Evolutionary conservation across 2,888 invertebrate species (phyloP).

Genomic region (Tholera decimalis): DNA sequence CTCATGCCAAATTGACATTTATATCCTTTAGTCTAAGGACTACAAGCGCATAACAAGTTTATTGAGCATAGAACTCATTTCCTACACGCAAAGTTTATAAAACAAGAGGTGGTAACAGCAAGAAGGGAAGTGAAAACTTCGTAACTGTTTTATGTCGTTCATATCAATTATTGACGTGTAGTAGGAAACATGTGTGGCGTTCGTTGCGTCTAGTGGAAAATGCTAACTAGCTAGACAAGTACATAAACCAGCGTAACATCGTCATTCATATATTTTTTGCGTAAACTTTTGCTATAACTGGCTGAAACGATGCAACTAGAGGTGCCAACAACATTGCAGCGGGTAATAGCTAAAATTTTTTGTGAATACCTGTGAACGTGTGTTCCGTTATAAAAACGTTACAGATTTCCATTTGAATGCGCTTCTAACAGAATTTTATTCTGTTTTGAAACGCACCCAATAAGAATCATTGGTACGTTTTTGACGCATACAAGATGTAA

Average conservation of each 20-base stretch:
- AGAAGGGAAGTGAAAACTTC: constrained; percentile 55
- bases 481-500: constrained; percentile 8
- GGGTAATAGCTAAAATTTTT: constrained; percentile 35
- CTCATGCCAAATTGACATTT: constrained; percentile 53
- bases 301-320: constrained; percentile 39
- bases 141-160: constrained; percentile 61
- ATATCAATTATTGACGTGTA: constrained; percentile 64
- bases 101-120: constrained; percentile 63
- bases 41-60: constrained; percentile 48
- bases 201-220: constrained; percentile 19
- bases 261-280: constrained; percentile 37
- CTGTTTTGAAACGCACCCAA: constrained; percentile 17
- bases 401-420: constrained; percentile 16
- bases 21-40: constrained; percentile 28
- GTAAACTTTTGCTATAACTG: constrained; percentile 43
- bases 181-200: constrained; percentile 43
- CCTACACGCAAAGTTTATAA: constrained; percentile 61
- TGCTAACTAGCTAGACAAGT: constrained; percentile 20
- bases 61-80: constrained; percentile 55
- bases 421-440: constrained; percentile 11
- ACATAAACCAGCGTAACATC: constrained; percentile 14
- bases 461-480: constrained; percentile 26
- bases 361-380: constrained; percentile 13
- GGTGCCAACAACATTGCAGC: constrained; percentile 37
- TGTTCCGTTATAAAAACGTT: constrained; percentile 23